Evolutionary conservation across 2,888 invertebrate species (phyloP).

Genomic region (Drosophila kuntzei): DNA sequence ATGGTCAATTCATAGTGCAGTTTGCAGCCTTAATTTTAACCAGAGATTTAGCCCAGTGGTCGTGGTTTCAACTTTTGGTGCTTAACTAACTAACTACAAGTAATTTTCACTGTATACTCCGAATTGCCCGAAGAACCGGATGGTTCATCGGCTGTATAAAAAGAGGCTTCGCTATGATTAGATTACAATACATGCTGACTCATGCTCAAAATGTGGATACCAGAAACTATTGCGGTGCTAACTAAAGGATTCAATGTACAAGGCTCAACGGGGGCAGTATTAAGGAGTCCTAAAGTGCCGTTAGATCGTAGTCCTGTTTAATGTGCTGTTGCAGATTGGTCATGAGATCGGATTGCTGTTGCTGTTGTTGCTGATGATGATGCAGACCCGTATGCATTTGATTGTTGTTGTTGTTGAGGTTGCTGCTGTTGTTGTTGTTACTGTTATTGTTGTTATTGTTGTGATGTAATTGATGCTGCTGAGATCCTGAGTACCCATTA

Average conservation of each 20-base stretch:
- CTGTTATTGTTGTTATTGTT: conserved; percentile 43
- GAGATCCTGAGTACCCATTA: conserved; percentile 78
- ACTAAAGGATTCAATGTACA: conserved; percentile 62
- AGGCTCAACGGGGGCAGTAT: conserved; percentile 11
- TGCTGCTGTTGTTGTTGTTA: conserved; percentile 62
- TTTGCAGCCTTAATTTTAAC: conserved; percentile 6
- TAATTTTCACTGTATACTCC: conserved; percentile 85
- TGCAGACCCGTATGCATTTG: conserved; percentile 70
- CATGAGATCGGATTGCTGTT: conserved; percentile 82
- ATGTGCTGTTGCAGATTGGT: conserved; percentile 87
- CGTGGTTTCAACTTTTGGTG: conserved; percentile 25
- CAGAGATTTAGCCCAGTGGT: conserved; percentile 44
- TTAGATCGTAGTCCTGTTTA: conserved; percentile 95
- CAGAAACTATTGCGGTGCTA: conserved; percentile 43
- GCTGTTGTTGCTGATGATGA: conserved; percentile 66
- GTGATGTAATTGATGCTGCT: conserved; percentile 65
- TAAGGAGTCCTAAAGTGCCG: conserved; percentile 88
- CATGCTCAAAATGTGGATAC: conserved; percentile 10
- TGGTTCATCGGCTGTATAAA: conserved; percentile 39
- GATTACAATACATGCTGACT: conserved; percentile 32
- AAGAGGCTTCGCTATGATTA: conserved; percentile 20
- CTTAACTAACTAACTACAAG: conserved; percentile 76
- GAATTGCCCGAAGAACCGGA: conserved; percentile 66
- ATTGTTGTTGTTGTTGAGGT: conserved; percentile 75
- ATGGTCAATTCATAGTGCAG: not conserved